Percentiles rank a stretch among this genome's conserved stretches.
These are phyloP conservation scores for Ailuropoda melanoleuca DNA, from an alignment of 2,113 vertebrate species.

Conservation along the genomic window DNA sequence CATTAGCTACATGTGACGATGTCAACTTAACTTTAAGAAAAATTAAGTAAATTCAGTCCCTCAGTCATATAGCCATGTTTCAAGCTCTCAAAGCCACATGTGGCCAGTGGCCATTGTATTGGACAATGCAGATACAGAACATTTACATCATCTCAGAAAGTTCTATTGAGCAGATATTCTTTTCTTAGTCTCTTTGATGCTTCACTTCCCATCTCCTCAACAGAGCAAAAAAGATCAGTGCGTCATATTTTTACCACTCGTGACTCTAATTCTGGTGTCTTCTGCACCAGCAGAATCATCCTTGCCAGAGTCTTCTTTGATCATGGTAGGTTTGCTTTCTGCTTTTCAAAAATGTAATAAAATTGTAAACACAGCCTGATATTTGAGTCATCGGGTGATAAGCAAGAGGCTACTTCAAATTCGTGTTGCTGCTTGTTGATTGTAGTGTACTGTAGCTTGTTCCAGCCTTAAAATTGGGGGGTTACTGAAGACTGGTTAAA, in stretches of 20 bases:
- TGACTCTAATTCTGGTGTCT: neutral
- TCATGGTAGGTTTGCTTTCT: neutral
- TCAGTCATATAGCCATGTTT: neutral
- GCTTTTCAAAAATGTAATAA: conserved; percentile 33
- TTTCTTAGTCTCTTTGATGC: neutral
- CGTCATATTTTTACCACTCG: neutral
- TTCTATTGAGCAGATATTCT: neutral
- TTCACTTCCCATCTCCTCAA: neutral
- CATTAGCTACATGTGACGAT: neutral
- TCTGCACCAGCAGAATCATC: neutral
- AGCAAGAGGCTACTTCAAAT: neutral
- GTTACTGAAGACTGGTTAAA: neutral
- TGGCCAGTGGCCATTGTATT: neutral
- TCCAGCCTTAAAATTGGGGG: neutral
- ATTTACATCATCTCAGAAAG: neutral
- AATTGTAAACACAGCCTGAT: neutral
- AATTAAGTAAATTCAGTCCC: neutral
- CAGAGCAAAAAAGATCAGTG: neutral
- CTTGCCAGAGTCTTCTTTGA: conserved; percentile 2
- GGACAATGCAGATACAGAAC: neutral
- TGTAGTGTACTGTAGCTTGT: neutral
- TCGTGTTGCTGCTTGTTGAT: neutral
- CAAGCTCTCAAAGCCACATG: neutral
- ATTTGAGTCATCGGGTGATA: neutral
- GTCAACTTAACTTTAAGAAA: conserved; percentile 6